Base-by-base conservation (phyloP, 2,888 invertebrate species). In the Metallyticus violacea region DNA sequence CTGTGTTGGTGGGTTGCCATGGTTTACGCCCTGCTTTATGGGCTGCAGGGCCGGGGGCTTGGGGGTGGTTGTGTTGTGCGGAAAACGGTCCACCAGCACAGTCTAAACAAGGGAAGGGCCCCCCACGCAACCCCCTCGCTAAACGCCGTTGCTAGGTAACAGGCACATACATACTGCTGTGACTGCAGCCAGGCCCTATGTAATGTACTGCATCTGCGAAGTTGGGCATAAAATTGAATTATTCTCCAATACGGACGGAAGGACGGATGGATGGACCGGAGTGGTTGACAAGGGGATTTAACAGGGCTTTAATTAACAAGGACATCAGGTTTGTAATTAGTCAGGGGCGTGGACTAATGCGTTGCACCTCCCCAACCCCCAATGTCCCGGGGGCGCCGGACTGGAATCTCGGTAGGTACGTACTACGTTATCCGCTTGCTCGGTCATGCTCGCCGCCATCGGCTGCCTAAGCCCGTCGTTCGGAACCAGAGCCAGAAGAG, bases 221-320 rank as follows among this genome's bases (percentile, higher is more conserved):
- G 84, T 85, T 80, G 86, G 85, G 86, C 85, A 85, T 88, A 86
- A 88, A 88, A 88, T 88, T 88, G 86, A 88, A 88, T 88, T 88
- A 88, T 88, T 85, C 79, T 81, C 86, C 88, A 88, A 88, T 88
- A 86, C 83, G 83, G 76, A 62, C 40, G 40, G 40, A 62, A 15
- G 40, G 40, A 62, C 40, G 40, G 40, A 62, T 62, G 40, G 40
- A 62, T 62, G 40, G 40, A 62, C 40, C 40, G 77, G 83, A 85
- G 82, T 29, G 81, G 85, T 81, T 85, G 88, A 88, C 86, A 88
- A 88, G 86, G 86, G 88, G 82, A 88, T 88, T 88, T 86, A 86
- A 88, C 85, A 86, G 85, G 77, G 85, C 83, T 84, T 87, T 87
- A 87, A 87, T 87, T 87, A 87, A 87, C 87, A 87, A 87, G 87